phyloP scores from a whole-genome alignment of 2,888 invertebrate species.

The Drosophila villosipedis region DNA sequence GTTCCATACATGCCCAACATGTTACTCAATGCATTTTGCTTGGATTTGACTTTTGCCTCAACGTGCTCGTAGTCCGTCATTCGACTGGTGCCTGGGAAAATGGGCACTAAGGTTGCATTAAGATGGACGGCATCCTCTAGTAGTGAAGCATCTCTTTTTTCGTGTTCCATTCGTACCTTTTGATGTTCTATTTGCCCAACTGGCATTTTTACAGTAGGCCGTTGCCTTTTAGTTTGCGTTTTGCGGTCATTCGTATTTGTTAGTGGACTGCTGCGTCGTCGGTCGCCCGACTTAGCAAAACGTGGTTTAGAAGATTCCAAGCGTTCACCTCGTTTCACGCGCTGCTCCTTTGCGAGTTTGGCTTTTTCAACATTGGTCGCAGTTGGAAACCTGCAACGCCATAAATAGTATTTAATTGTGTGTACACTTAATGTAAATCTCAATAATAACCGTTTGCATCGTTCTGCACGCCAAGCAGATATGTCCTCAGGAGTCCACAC shows the following conservation, averaged over 20 bases:
- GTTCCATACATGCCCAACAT: constrained; percentile 84
- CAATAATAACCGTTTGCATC: constrained; percentile 87
- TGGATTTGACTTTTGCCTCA: constrained; percentile 29
- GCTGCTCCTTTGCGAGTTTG: constrained; percentile 88
- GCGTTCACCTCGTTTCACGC: constrained; percentile 91
- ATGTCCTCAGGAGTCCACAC: constrained; percentile 93
- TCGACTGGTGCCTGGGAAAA: constrained; percentile 76
- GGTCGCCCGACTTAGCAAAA: constrained; percentile 85
- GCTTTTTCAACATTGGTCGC: constrained; percentile 89
- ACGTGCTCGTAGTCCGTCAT: constrained; percentile 72
- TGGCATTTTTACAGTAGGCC: background rate
- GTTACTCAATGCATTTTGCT: constrained; percentile 68
- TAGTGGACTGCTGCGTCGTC: constrained; percentile 65
- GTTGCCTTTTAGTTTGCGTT: constrained; percentile 12
- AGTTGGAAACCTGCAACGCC: constrained; percentile 88
- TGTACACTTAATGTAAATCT: background rate
- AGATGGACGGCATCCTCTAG: background rate
- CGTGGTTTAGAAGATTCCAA: constrained; percentile 86
- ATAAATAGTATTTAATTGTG: background rate
- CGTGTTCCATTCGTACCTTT: background rate
- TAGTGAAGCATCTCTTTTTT: background rate
- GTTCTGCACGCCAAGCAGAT: constrained; percentile 92
- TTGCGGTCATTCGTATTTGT: constrained; percentile 16
- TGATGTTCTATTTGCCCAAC: background rate
- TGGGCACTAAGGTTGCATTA: constrained; percentile 24